Evolutionary conservation across 2,797 vertebrate species (phyloP).

Genomic region (Parauchenoglanis ngamensis): DNA sequence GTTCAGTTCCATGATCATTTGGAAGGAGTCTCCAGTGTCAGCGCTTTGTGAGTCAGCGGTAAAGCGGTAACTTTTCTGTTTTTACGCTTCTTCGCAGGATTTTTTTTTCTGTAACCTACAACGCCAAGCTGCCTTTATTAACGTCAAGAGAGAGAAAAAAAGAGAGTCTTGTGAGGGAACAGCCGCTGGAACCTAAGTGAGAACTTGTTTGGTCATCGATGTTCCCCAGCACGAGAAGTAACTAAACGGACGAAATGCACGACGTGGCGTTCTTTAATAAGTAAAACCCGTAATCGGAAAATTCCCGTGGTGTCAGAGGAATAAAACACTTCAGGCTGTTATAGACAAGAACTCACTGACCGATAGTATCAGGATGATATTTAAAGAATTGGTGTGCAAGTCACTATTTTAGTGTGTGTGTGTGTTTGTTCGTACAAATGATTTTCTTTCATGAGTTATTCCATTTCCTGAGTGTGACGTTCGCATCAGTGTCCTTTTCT

Average conservation of each 20-base stretch:
- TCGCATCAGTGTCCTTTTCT: background rate
- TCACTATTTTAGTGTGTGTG: background rate
- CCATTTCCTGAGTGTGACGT: background rate
- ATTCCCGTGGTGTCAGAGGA: background rate
- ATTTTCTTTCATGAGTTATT: background rate
- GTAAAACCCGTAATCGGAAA: background rate
- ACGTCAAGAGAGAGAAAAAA: background rate
- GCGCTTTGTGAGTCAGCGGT: background rate
- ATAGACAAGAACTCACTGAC: background rate
- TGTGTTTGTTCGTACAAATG: background rate
- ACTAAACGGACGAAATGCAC: background rate
- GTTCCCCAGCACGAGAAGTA: background rate
- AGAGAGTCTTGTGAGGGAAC: background rate
- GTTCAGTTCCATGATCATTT: too few relatives aligned
- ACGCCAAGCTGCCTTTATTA: background rate
- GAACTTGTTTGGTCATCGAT: background rate
- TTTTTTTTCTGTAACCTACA: background rate
- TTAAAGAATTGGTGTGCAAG: background rate
- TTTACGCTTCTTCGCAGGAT: background rate
- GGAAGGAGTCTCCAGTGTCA: constrained; percentile 10
- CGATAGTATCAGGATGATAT: background rate
- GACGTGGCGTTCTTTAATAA: background rate
- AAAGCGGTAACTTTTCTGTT: background rate
- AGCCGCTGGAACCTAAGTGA: background rate
- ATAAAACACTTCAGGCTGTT: background rate